These are phyloP conservation scores for Eidolon dupreanum DNA, from an alignment of 2,797 vertebrate genomes.

Conservation along the genomic window DNA sequence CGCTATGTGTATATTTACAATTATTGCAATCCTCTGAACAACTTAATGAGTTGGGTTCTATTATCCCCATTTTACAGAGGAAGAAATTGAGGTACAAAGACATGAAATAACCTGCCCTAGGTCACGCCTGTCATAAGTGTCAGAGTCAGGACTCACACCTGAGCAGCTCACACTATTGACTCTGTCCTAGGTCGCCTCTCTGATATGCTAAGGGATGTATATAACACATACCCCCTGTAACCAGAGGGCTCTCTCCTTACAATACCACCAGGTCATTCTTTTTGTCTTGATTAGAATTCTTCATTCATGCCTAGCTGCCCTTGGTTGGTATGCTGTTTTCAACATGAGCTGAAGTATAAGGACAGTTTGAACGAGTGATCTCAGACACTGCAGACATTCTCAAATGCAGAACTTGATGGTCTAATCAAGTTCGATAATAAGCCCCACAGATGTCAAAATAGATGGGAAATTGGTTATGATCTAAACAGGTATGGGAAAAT, in stretches of 20 bases:
- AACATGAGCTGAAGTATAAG: neutral
- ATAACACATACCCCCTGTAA: neutral
- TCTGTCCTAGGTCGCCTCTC: neutral
- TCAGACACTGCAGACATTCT: neutral
- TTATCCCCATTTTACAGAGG: neutral
- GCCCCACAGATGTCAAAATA: neutral
- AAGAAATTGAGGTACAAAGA: neutral
- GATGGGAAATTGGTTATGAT: conserved; percentile 13
- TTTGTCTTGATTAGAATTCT: conserved; percentile 1
- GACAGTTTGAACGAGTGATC: neutral
- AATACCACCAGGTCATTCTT: neutral
- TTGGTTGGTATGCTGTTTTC: neutral
- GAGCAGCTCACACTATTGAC: neutral
- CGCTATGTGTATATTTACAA: neutral
- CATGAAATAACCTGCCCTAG: neutral
- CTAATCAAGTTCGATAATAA: conserved; percentile 14
- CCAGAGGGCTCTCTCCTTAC: neutral
- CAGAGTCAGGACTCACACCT: neutral
- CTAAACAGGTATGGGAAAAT: neutral
- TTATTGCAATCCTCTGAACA: neutral
- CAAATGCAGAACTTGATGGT: neutral
- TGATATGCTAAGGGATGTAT: neutral
- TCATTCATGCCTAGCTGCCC: neutral
- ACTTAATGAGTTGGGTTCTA: neutral
- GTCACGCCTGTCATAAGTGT: neutral